Percentiles rank a stretch among this genome's conserved stretches.
Evolutionary conservation across 2,113 vertebrate genomes (phyloP).

Genomic region (Sarotherodon lohbergeri): DNA sequence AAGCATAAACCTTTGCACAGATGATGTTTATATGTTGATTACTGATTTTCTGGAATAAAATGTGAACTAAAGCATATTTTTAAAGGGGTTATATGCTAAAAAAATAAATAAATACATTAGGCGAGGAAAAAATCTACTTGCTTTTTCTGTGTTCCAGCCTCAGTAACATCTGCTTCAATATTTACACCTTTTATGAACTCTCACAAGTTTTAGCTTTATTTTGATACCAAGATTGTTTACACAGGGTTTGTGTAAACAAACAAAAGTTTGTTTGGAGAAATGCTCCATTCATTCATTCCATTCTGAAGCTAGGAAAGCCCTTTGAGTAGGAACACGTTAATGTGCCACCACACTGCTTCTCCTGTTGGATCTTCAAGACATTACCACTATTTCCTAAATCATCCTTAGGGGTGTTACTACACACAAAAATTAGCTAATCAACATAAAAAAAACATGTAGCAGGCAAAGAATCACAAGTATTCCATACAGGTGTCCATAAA

Average conservation of each 20-base stretch:
- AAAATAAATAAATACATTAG: not conserved
- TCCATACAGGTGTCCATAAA: not conserved
- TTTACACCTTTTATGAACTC: not conserved
- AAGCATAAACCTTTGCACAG: not conserved
- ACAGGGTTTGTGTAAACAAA: not conserved
- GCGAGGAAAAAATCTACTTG: not conserved
- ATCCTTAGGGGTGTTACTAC: not conserved
- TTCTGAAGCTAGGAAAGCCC: not conserved
- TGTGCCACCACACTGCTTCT: not conserved
- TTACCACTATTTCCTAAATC: not conserved
- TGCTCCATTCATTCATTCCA: not conserved
- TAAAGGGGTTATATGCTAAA: not conserved
- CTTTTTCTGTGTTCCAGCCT: not conserved
- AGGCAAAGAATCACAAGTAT: not conserved
- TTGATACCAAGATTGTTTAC: not conserved
- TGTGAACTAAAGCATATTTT: not conserved
- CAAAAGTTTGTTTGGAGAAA: not conserved
- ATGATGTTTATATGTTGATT: not conserved
- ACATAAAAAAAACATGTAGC: not conserved
- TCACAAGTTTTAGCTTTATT: not conserved
- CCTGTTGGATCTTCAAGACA: not conserved
- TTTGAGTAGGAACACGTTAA: not conserved
- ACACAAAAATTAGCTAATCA: not conserved
- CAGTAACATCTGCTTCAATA: not conserved
- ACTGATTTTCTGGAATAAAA: not conserved